Evolutionary conservation across 2,888 invertebrate genomes (phyloP), one percentile per base, ranked within the genome.

Genomic region (Bibio marci): DNA sequence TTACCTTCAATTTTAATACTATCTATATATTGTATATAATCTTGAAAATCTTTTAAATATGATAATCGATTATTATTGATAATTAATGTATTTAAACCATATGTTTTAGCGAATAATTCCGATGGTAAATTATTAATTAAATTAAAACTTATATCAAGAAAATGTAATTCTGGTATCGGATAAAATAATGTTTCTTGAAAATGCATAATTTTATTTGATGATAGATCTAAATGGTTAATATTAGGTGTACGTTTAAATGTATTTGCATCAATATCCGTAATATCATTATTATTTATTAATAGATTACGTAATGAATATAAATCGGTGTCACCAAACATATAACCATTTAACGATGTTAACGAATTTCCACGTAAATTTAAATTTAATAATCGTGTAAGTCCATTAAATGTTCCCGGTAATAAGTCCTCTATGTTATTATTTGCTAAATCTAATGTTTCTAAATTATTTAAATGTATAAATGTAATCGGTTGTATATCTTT

Each of bases 41-140:
- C 48, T 39, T 54, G 54, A 0, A 47, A 43, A 35, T 51, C 46
- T 4, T 56, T 49, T 11, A 60, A 41, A 43, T 53, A 60, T 3
- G 56, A 52, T 3, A 60, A 41, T 36, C 49, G 50, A 40, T 60
- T 60, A 39, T 57, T 53, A 38, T 58, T 57, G 12, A 59, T 45
- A 2, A 56, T 44, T 7, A 60, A 44, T 18, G 59, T 58, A 0
- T 36, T 30, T 0, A 58, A 37, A 7, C 10, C 4, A 3, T 18
- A 14, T 3, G 43, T 12, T 22, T 27, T 26, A 10, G 40, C 28
- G 5, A 42, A 11, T 14, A 40, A 8, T 2, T 51, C 47, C 1
- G 43, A 2, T 2, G 48, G 35, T 4, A 60, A 46, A 13, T 51
- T 49, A 13, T 50, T 50, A 22, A 60, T 33, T 4, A 44, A 39